These are phyloP conservation scores for Gouania willdenowi DNA, from an alignment of 2,797 vertebrate species.

Conservation along the genomic window DNA sequence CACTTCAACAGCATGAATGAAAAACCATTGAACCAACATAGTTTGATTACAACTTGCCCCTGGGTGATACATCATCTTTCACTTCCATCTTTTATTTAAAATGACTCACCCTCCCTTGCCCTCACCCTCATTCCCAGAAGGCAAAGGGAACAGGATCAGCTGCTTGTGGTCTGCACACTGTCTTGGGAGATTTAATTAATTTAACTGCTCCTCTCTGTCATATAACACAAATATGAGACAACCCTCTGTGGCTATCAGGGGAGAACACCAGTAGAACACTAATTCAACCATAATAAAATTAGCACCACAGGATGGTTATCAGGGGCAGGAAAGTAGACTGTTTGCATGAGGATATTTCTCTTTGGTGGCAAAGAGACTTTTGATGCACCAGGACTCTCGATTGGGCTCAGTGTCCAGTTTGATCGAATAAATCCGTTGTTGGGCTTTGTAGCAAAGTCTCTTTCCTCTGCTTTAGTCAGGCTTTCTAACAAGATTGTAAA, in stretches of 20 bases:
- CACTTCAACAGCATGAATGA: not conserved
- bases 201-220: conserved; percentile 3
- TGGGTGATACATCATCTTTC: conserved; percentile 36
- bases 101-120: conserved; percentile 55
- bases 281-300: conserved; percentile 1
- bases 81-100: conserved; percentile 15
- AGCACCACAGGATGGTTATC: not conserved
- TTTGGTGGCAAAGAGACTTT: not conserved
- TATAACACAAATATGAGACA: conserved; percentile 3
- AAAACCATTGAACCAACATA: not conserved
- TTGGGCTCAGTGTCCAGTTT: conserved; percentile 1
- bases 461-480: conserved; percentile 8
- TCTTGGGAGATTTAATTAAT: conserved; percentile 21
- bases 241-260: not conserved
- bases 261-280: conserved; percentile 3
- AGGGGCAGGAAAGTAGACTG: not conserved
- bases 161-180: conserved; percentile 26
- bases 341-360: conserved; percentile 6
- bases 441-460: not conserved
- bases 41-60: conserved; percentile 5
- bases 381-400: conserved; percentile 3
- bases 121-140: conserved; percentile 1
- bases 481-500: conserved; percentile 30
- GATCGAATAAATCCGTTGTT: conserved; percentile 16
- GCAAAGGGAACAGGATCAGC: conserved; percentile 36